Percentiles rank a stretch among this genome's conserved stretches.
Conservation (phyloP, 2,888 invertebrate genomes). For the Limenitis camilla region DNA sequence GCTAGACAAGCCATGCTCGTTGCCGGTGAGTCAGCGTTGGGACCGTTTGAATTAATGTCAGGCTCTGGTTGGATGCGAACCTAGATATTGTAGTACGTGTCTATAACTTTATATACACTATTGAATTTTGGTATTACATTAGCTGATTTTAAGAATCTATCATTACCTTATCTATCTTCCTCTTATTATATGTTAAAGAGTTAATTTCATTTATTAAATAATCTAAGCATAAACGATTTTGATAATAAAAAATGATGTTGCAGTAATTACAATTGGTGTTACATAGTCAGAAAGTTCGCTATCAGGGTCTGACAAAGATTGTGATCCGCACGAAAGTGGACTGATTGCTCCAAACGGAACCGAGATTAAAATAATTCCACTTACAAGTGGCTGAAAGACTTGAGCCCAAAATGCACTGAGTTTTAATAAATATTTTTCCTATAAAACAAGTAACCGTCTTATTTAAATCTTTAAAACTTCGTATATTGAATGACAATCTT, state of each 20-base stretch:
- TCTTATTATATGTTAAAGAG: too few species aligned
- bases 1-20: slow-evolving; percentile 91
- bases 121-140: neutral
- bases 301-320: slow-evolving; percentile 60
- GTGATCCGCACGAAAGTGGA: slow-evolving; percentile 53
- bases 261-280: neutral
- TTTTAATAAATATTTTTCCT: slow-evolving; percentile 3
- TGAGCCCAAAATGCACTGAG: slow-evolving; percentile 16
- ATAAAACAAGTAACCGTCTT: slow-evolving; percentile 5
- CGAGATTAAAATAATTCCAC: slow-evolving; percentile 53
- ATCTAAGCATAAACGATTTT: too few species aligned
- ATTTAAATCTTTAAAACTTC: neutral
- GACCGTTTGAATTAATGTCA: slow-evolving; percentile 41
- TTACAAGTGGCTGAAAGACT: slow-evolving; percentile 45
- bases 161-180: too few species aligned
- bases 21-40: slow-evolving; percentile 81
- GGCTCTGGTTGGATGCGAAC: slow-evolving; percentile 35
- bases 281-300: slow-evolving; percentile 13
- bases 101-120: neutral
- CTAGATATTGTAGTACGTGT: neutral
- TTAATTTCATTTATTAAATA: too few species aligned
- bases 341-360: slow-evolving; percentile 46
- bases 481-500: neutral
- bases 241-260: neutral
- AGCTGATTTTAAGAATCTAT: neutral